Evolutionary conservation across 2,797 vertebrate species (phyloP).

Genomic region (Carcharodon carcharias): DNA sequence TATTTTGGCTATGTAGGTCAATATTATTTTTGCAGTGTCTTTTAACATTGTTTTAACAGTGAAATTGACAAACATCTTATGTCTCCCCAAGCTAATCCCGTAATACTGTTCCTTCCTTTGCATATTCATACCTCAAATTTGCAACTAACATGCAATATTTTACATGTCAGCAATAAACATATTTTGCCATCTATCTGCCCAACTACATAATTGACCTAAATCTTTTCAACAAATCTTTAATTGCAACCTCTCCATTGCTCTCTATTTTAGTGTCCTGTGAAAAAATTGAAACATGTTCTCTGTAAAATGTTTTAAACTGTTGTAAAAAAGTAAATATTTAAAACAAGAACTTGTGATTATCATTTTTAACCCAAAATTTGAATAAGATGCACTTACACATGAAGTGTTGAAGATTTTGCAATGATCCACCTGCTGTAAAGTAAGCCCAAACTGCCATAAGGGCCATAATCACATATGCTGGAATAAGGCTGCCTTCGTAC

Average conservation of each 20-base stretch:
- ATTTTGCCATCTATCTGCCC: background rate
- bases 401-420: conserved; percentile 50
- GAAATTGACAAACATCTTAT: background rate
- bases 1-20: background rate
- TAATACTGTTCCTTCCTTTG: background rate
- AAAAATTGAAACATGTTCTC: background rate
- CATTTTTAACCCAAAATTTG: background rate
- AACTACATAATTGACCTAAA: background rate
- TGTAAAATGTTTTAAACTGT: background rate
- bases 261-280: background rate
- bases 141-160: background rate
- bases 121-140: background rate
- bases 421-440: conserved; percentile 48
- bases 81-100: background rate
- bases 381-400: conserved; percentile 48
- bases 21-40: background rate
- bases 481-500: conserved; percentile 60
- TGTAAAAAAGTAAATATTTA: background rate
- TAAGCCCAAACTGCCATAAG: conserved; percentile 58
- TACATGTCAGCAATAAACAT: background rate
- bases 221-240: background rate
- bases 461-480: conserved; percentile 57
- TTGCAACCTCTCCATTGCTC: background rate
- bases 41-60: background rate
- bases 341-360: background rate